These are phyloP conservation scores for Selene dorsalis DNA, from an alignment of 2,797 vertebrate species.

Conservation along the genomic window DNA sequence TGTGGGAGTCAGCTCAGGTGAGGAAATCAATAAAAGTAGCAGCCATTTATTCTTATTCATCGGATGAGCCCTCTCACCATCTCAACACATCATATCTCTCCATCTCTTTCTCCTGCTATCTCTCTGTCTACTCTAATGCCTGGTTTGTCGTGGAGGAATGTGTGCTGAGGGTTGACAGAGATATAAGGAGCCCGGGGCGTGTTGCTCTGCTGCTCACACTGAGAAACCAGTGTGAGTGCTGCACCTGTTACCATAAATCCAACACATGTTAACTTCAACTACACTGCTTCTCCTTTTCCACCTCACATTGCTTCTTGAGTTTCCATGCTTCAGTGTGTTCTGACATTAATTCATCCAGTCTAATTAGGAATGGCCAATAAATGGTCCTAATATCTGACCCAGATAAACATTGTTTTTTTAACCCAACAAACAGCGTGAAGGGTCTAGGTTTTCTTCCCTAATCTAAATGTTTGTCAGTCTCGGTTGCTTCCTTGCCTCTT, in stretches of 20 bases:
- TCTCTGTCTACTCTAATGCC: slow-evolving; percentile 37
- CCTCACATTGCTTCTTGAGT: neutral
- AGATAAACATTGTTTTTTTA: neutral
- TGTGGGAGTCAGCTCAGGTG: neutral
- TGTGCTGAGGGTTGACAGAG: slow-evolving; percentile 55
- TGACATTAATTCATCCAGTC: neutral
- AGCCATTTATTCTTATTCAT: slow-evolving; percentile 4
- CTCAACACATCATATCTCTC: slow-evolving; percentile 40
- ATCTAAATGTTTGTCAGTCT: too few relatives aligned
- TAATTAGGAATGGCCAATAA: neutral
- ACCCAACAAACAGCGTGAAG: neutral
- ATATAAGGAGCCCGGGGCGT: slow-evolving; percentile 51
- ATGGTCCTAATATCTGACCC: neutral
- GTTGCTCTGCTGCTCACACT: slow-evolving; percentile 25
- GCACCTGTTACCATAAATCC: slow-evolving; percentile 61
- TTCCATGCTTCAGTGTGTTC: neutral
- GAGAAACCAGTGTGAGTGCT: slow-evolving; percentile 14
- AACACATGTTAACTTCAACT: neutral
- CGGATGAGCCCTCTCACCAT: slow-evolving; percentile 11
- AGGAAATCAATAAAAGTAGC: slow-evolving; percentile 8
- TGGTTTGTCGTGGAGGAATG: slow-evolving; percentile 71
- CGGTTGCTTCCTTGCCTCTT: neutral
- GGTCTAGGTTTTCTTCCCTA: neutral
- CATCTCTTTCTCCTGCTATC: slow-evolving; percentile 54
- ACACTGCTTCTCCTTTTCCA: neutral